These are phyloP conservation scores for Heterodera filipjevi DNA, from an alignment of 2,888 invertebrate genomes.

Conservation along the genomic window DNA sequence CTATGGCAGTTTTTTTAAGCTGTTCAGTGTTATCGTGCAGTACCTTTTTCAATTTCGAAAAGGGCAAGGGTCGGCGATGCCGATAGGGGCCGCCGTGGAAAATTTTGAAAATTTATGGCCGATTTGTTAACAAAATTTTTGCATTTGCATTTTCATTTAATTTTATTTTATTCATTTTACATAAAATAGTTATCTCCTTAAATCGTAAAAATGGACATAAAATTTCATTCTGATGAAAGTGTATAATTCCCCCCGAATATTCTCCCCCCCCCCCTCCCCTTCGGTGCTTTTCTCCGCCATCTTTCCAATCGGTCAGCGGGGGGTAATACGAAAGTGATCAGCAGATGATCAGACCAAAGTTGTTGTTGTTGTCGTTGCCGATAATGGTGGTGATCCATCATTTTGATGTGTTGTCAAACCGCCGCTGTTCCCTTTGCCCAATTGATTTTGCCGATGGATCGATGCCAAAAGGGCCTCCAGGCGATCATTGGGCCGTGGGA, in stretches of 20 bases:
- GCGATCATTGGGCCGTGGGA: constrained; percentile 23
- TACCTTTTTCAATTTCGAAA: too few species aligned
- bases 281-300: not conserved
- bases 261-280: not conserved
- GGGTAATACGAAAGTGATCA: not conserved
- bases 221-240: too few species aligned
- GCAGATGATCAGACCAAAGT: constrained; percentile 6
- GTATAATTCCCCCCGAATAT: not conserved
- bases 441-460: constrained; percentile 24
- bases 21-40: too few species aligned
- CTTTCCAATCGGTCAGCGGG: not conserved
- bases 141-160: too few species aligned
- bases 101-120: too few species aligned
- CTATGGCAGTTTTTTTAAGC: too few species aligned
- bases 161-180: too few species aligned
- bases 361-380: not conserved
- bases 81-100: too few species aligned
- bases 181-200: too few species aligned
- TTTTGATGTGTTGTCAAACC: not conserved
- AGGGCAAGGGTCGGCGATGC: too few species aligned
- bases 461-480: constrained; percentile 35
- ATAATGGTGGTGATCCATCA: not conserved
- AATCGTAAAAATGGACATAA: too few species aligned
- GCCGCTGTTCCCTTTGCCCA: not conserved
- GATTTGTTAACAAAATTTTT: too few species aligned